Evolutionary conservation across 2,113 vertebrate genomes (phyloP), one percentile per base, ranked within the genome.

Genomic region (Trematomus loennbergii): DNA sequence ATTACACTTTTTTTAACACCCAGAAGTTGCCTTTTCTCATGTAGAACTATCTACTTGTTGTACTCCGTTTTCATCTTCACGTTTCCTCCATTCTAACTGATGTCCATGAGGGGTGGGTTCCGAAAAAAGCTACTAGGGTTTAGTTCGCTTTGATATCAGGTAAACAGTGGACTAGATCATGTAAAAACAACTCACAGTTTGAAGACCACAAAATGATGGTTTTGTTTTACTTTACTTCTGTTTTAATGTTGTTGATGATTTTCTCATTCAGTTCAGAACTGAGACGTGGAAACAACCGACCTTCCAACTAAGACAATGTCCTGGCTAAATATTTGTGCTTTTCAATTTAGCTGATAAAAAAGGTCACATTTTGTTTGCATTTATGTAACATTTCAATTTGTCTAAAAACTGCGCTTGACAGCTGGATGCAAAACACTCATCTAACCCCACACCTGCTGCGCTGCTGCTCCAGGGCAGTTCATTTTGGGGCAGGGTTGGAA

Each of bases 391-490:
- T 16, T 60, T 40, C 36, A 40, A 16, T 3, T 9, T 63, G 10
- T 71, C 64, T 63, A 50, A 70, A 76, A 54, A 40, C 45, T 40
- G 57, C 29, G 12, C 20, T 46, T 75, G 87, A 85, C 89, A 88
- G 84, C 84, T 91, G 89, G 79, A 88, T 89, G 78, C 78, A 89
- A 87, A 87, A 43, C 48, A 25, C 54, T 78, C 81, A 89, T 86
- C 13, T 80, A 52, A 33, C 54, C 49, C 65, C 40, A 85, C 91
- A 91, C 86, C 91, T 92, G 90, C 88, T 78, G 84, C 16, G 29
- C 58, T 60, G 71, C 60, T 75, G 81, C 83, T 52, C 73, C 81
- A 5, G 76, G 83, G 83, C 79, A 78, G 54, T 50, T 61, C 17
- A 55, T 40, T 46, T 16, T 74, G 61, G 72, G 75, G 55, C 60